Evolutionary conservation across 2,797 vertebrate species (phyloP), one percentile per base, ranked within the genome.

Genomic region (Sarcoramphus papa): DNA sequence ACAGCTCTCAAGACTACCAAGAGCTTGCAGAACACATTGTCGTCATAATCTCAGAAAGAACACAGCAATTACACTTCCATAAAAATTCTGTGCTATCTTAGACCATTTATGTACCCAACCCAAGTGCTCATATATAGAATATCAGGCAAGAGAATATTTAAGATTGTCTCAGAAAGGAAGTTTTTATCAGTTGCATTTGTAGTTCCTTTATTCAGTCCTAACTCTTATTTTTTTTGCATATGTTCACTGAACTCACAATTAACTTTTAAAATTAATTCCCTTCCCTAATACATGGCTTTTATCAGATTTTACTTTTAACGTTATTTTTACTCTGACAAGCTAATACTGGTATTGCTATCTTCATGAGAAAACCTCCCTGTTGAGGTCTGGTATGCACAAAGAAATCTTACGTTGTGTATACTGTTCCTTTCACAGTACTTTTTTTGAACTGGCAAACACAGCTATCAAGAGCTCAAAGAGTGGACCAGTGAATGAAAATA

Each of bases 1-100:
- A 51, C 30, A 20, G 53, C 19, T 75, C 53, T 33, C 28, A 57
- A 40, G 51, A 60, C 35, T 54, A 45, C 25, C 47, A 51, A 69
- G 64, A 81, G n/a, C 59, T 35, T 57, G 7, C 0, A 2, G 59
- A 85, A 73, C 23, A 10, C 3, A 3, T 0, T 20, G 50, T 18
- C 2, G 1, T 43, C 14, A 65, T 19, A n/a, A 80, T 35, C 57
- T 33, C 53, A 41, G 41, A 45, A 65, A 54, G 67, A 75, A 65
- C 22, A 33, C 30, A 41, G 37, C 28, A 84, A 20, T 70, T 79
- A 56, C 56, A 74, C 40, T 78, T 63, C 28, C 33, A 45, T 9
- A 70, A 40, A 12, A 56, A 60, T 60, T 65, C 35, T 25, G 12
- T 45, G 57, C 35, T 48, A 14, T 8, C 35, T 75, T 31, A 50